Base-by-base conservation (phyloP, 2,113 vertebrate species). In the Rostratula benghalensis region DNA sequence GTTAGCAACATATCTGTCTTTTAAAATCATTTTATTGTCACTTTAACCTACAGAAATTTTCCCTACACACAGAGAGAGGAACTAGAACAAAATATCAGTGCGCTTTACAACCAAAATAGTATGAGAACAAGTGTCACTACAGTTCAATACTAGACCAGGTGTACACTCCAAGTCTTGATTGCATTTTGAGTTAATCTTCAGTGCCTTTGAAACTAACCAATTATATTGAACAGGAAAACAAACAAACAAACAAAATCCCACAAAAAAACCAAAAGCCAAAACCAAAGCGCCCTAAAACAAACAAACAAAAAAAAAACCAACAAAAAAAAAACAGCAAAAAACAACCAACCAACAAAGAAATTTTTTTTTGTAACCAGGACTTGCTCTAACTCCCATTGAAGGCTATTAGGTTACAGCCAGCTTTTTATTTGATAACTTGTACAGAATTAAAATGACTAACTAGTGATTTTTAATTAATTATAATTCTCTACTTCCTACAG, bases 31-130 rank as follows among this genome's bases (percentile, higher is more conserved):
- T 64, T 96, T 60, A 92, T 85, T 87, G 25, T 89, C 89, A 74
- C 85, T 95, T 79, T 87, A 95, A 89, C 63, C 39, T 89, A 89
- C 22, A 90, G 60, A 73, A 97, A 93, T 97, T 75, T 86, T 37
- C 46, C 50, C 68, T 93, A 31, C 70, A 67, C 63, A 69, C 6
- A 80, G 11, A 73, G 8, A 39, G 5, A 57, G 13, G 78, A 65
- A 89, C 78, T 27, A 84, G 60, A 94, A 90, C 37, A 89, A 83
- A 97, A 86, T 83, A 76, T 35, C 65, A 79, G 27, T 13, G 21
- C 10, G 46, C 82, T 81, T 87, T 59, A 89, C 56, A 91, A 60
- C 37, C 64, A 33, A 92, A 96, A 85, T 60, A 71, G 51, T 25
- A 71, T 56, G 20, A 63, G 74, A 92, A 77, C 23, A 75, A 92